Percentiles rank a stretch among this genome's conserved stretches.
These are phyloP conservation scores for Sporophila hypoxantha DNA, from an alignment of 2,113 vertebrate species.

Conservation along the genomic window DNA sequence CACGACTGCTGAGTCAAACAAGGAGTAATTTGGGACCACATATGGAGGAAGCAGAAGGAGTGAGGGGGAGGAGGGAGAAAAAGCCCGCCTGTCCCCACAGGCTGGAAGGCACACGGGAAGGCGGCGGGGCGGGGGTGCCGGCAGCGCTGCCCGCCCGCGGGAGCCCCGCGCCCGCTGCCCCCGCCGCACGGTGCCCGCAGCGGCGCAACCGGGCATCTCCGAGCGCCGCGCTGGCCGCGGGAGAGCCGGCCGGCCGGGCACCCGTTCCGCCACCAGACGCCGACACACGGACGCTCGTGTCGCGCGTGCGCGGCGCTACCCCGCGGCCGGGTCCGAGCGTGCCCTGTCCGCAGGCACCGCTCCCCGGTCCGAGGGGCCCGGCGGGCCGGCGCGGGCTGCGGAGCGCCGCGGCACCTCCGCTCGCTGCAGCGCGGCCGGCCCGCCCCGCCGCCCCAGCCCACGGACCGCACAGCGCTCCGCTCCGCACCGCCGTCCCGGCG, in stretches of 20 bases:
- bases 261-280: no score
- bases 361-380: not conserved
- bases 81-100: not conserved
- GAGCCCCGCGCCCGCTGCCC: not conserved
- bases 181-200: not conserved
- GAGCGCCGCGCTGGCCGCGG: no score
- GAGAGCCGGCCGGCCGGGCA: no score
- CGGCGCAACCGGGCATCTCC: not conserved
- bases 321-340: not conserved
- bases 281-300: no score
- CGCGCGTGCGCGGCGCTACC: no score
- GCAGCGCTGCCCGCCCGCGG: not conserved
- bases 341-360: not conserved
- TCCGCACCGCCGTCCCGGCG: no score
- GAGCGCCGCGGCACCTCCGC: no score
- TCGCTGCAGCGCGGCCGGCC: no score
- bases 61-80: not conserved
- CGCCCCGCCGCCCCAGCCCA: no score
- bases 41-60: conserved; percentile 45
- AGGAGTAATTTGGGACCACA: conserved; percentile 22
- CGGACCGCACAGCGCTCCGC: no score
- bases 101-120: not conserved
- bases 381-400: not conserved
- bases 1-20: conserved; percentile 30
- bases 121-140: not conserved